Conservation (phyloP, 2,113 vertebrate genomes). For the Scolopax mira region DNA sequence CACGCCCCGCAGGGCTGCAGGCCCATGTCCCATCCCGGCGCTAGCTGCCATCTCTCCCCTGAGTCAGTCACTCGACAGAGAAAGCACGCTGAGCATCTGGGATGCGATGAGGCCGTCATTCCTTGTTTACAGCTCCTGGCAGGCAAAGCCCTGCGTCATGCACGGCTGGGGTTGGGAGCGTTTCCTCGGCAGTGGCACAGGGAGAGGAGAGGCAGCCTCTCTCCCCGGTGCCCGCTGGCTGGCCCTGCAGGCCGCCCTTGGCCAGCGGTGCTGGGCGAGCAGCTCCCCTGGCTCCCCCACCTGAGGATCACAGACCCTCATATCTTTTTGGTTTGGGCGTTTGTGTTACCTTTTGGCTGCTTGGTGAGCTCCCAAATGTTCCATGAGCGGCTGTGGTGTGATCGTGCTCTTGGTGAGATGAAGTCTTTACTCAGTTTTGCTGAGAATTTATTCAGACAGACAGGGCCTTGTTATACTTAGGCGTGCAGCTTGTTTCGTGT, state of each 20-base stretch:
- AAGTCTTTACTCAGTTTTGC: background rate
- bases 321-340: background rate
- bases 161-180: background rate
- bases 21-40: fast-evolving
- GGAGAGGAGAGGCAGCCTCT: background rate
- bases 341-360: background rate
- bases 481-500: background rate
- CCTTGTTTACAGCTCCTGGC: conserved; percentile 56
- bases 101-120: conserved; percentile 29
- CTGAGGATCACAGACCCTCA: background rate
- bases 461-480: background rate
- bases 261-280: fast-evolving
- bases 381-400: fast-evolving
- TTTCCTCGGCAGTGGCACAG: background rate
- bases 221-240: fast-evolving
- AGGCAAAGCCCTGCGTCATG: conserved; percentile 24
- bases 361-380: background rate
- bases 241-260: background rate
- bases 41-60: background rate
- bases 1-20: background rate
- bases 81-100: conserved; percentile 40
- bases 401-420: background rate
- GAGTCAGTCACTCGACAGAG: background rate
- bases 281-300: background rate
- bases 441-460: background rate